phyloP scores from a whole-genome alignment of 2,888 invertebrate species.

The Amphimallon solstitiale region DNA sequence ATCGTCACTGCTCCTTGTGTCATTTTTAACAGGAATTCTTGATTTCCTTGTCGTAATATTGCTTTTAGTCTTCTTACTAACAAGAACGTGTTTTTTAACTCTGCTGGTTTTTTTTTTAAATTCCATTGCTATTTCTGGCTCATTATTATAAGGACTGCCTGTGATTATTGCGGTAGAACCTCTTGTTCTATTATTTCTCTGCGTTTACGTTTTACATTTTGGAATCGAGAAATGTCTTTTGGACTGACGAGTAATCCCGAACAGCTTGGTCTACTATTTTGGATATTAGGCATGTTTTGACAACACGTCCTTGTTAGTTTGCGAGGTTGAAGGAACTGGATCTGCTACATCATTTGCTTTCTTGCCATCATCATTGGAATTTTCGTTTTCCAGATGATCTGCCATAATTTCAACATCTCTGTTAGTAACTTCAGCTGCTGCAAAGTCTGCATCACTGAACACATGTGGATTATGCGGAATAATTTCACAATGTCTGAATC shows the following conservation, averaged over 20 bases:
- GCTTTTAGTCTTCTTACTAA: too few species aligned
- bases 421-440: background rate
- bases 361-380: background rate
- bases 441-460: too few species aligned
- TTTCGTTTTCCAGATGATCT: background rate
- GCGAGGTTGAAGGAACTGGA: too few species aligned
- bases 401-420: background rate
- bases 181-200: background rate
- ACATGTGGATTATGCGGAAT: conserved; percentile 4
- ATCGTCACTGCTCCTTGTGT: background rate
- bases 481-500: conserved; percentile 19
- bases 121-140: too few species aligned
- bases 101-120: too few species aligned
- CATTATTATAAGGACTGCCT: too few species aligned
- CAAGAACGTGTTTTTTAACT: too few species aligned
- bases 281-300: background rate
- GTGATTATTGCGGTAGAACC: background rate
- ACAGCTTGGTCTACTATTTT: background rate
- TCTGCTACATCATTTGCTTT: too few species aligned
- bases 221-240: background rate
- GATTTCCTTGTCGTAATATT: background rate
- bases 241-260: conserved; percentile 1
- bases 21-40: background rate
- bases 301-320: too few species aligned
- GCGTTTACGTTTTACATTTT: background rate